Conservation (phyloP, 1,140 invertebrate species). For the Drosophila sucinea region DNA sequence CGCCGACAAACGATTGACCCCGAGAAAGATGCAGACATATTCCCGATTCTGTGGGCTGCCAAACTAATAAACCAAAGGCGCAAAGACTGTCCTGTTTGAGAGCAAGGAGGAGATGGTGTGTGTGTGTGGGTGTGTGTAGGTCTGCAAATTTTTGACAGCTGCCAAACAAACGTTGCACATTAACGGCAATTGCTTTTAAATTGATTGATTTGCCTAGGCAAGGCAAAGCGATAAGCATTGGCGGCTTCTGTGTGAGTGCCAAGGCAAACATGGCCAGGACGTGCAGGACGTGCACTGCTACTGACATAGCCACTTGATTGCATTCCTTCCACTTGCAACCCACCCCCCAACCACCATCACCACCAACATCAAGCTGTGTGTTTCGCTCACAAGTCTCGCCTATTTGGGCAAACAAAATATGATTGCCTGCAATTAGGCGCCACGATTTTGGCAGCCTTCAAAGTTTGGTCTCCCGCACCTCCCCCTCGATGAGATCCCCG, state of each 20-base stretch:
- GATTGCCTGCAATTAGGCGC: conserved; percentile 77
- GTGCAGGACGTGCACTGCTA: conserved; percentile 55
- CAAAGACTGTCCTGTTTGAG: conserved; percentile 6
- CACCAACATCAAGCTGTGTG: background rate
- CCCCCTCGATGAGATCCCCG: background rate
- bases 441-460: conserved; percentile 58
- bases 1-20: conserved; percentile 50
- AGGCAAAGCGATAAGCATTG: conserved; percentile 40
- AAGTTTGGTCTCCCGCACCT: conserved; percentile 16
- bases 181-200: conserved; percentile 81
- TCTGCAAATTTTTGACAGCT: conserved; percentile 70
- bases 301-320: conserved; percentile 67
- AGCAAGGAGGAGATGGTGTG: background rate
- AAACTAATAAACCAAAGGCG: conserved; percentile 54
- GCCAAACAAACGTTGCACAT: conserved; percentile 78
- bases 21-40: conserved; percentile 41
- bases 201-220: conserved; percentile 75
- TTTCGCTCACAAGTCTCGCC: conserved; percentile 15
- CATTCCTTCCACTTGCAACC: conserved; percentile 30
- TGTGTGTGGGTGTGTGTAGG: conserved; percentile 26
- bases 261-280: conserved; percentile 56
- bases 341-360: background rate
- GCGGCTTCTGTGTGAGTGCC: conserved; percentile 21
- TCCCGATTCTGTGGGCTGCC: conserved; percentile 41
- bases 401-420: conserved; percentile 77